Evolutionary conservation across 2,888 invertebrate genomes (phyloP), one percentile per base, ranked within the genome.

Genomic region (Orthosia gracilis): DNA sequence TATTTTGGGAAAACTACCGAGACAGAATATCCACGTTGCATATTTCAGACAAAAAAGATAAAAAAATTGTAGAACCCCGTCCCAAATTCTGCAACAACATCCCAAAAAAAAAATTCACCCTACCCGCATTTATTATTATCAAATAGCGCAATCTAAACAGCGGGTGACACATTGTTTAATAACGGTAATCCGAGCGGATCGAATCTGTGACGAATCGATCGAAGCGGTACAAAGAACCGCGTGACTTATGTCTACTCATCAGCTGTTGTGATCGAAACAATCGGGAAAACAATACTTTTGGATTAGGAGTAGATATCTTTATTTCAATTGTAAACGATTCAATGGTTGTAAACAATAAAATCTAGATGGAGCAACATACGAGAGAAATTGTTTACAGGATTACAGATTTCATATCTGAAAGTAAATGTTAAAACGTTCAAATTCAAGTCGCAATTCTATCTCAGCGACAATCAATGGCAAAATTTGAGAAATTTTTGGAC

Each of bases 141-240:
- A 45, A 50, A 64, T 50, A 67, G 58, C 49, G 67, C 71, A 73
- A 73, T 77, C 68, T 84, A 72, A 69, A 75, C 65, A 75, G 45
- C 17, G 72, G 69, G 61, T 78, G 84, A 83, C 69, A 80, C 85
- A 87, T 85, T 85, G 80, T 83, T 83, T 70, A 69, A 73, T 75
- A 72, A 67, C 77, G 66, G 73, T 85, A 82, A 87, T 87, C 81
- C 81, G 82, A 80, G 76, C 87, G 87, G 61, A 83, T 83, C 86
- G 78, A 80, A 86, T 77, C 69, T 69, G 82, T 82, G 84, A 87
- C 85, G 75, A 88, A 90, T 89, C 88, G 86, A 87, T 88, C 31
- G 74, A 73, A 73, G 64, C 78, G 73, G 74, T 81, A 76, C 84
- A 73, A 74, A 74, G 78, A 81, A 84, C 78, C 66, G 84, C 82